Percentiles rank a stretch among this genome's conserved stretches.
phyloP scores from a whole-genome alignment of 2,113 vertebrate species.

The Halcyon malimbica region DNA sequence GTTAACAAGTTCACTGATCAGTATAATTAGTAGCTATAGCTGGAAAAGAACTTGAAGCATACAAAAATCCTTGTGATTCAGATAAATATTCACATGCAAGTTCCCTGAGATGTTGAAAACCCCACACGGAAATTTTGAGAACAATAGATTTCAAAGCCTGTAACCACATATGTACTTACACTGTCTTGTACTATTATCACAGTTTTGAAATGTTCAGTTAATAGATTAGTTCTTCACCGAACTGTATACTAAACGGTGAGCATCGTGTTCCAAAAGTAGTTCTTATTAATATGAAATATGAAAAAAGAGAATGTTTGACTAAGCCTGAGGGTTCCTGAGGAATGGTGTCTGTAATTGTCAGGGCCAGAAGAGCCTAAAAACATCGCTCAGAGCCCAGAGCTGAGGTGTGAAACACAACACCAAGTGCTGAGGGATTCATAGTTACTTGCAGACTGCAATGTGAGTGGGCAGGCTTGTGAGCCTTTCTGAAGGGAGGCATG shows the following conservation, averaged over 20 bases:
- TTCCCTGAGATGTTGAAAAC: background rate
- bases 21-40: background rate
- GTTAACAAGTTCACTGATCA: background rate
- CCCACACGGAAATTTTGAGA: background rate
- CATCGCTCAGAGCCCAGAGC: background rate
- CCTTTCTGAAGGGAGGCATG: slow-evolving; percentile 7
- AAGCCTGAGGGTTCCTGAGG: background rate
- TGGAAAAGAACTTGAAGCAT: background rate
- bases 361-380: background rate
- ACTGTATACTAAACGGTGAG: background rate
- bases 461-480: slow-evolving; percentile 34
- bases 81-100: background rate
- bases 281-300: background rate
- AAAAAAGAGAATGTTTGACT: background rate
- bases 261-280: background rate
- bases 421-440: slow-evolving; percentile 9
- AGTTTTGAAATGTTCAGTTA: background rate
- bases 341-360: background rate
- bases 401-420: slow-evolving; percentile 18
- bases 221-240: background rate
- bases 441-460: slow-evolving; percentile 29
- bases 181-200: background rate
- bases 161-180: background rate
- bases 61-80: background rate
- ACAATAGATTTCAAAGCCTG: background rate